Evolutionary conservation across 2,888 invertebrate species (phyloP), one percentile per base, ranked within the genome.

Genomic region (Spialia ferax): DNA sequence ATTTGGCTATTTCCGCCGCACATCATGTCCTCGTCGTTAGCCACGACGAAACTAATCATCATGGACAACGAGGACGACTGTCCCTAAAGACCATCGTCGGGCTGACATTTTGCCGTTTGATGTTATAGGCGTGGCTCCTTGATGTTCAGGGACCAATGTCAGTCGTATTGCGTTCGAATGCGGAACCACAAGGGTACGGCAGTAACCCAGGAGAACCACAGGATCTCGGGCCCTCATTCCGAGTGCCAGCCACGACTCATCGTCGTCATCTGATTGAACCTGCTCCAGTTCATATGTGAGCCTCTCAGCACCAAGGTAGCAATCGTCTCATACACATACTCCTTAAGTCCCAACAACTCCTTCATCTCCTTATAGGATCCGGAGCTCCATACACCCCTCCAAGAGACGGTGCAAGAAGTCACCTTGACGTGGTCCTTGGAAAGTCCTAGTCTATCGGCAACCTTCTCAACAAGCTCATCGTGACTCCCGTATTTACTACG

Each of bases 1-100:
- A 94, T 94, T 94, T 93, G 93, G 91, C 66, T 48, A 61, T 26
- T 26, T 26, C 6, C 3, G 26, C 26, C 26, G 26, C 26, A 3
- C 26, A 26, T 26, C 26, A 26, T 26, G 26, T 26, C 26, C 26
- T 26, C 26, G 26, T 26, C 26, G 26, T 26, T 26, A 26, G 26
- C 26, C 3, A 26, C 26, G 26, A 26, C 26, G 3, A 26, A 6
- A 5, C 26, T 38, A 38, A 38, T 38, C n/a, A 38, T 38, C 6
- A 38, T n/a, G 5, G 38, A 38, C n/a, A 4, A 38, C 38, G 38
- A 38, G 38, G n/a, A 38, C 38, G 38, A 38, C 38, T n/a, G 38
- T 38, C n/a, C 38, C 38, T 38, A 38, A 38, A 5, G n/a, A 38
- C 4, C n/a, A 13, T 38, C 38, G n/a, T 38, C n/a, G n/a, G n/a